A percentile compares a stretch with the other conserved stretches of the same genome.
These are phyloP conservation scores for Agonopterix arenella DNA, from an alignment of 2,888 invertebrate species.

Conservation along the genomic window DNA sequence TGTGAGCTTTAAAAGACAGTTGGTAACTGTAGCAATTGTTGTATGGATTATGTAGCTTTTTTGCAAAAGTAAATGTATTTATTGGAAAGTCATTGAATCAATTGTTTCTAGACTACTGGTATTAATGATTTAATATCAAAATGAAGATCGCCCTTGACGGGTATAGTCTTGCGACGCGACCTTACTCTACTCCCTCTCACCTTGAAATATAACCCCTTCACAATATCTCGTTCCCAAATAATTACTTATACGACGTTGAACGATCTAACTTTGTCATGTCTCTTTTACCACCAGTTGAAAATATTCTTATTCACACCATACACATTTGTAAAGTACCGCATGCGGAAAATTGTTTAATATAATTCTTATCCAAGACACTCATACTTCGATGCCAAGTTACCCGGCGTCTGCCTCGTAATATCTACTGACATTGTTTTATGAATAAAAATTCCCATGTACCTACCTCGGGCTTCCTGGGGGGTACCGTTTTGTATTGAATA, in stretches of 20 bases:
- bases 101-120: no score
- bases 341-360: conserved; percentile 6
- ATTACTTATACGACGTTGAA: conserved; percentile 8
- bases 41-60: no score
- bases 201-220: neutral
- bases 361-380: conserved; percentile 6
- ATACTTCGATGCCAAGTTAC: conserved; percentile 5
- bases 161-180: no score
- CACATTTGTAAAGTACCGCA: neutral
- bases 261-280: neutral
- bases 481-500: conserved; percentile 35
- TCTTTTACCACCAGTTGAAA: neutral
- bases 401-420: conserved; percentile 6
- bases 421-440: conserved; percentile 14
- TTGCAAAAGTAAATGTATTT: no score
- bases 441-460: conserved; percentile 14
- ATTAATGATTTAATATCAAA: no score
- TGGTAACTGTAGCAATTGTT: no score
- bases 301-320: conserved; percentile 1
- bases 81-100: no score
- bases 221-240: conserved; percentile 3
- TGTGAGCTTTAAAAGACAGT: no score
- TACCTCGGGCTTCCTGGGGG: conserved; percentile 9
- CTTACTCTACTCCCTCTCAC: neutral
- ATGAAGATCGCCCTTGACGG: no score